Percentiles rank a stretch among this genome's conserved stretches.
Evolutionary conservation across 2,113 vertebrate genomes (phyloP).

Genomic region (Chaetodon auriga): DNA sequence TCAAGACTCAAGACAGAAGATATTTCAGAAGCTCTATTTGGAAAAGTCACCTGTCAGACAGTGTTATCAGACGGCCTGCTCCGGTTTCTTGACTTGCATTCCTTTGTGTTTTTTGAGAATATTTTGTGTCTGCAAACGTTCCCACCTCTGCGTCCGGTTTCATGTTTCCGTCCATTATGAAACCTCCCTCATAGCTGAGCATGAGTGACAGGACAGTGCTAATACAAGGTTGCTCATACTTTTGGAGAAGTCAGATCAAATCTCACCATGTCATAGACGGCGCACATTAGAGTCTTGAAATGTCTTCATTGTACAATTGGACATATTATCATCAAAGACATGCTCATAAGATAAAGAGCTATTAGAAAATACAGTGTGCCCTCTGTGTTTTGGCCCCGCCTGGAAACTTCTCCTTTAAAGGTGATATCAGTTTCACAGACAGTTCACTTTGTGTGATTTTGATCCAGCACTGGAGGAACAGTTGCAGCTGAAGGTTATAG

Average conservation of each 20-base stretch:
- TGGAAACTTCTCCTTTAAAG: constrained; percentile 39
- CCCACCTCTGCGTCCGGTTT: constrained; percentile 79
- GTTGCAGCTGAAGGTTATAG: constrained; percentile 35
- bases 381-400: constrained; percentile 36
- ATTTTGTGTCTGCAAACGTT: constrained; percentile 66
- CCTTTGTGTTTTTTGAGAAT: constrained; percentile 66
- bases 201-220: constrained; percentile 70
- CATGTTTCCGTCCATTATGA: constrained; percentile 75
- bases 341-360: constrained; percentile 54
- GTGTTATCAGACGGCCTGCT: constrained; percentile 54
- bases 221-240: constrained; percentile 38
- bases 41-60: constrained; percentile 57
- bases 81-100: constrained; percentile 68
- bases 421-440: constrained; percentile 61
- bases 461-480: constrained; percentile 31
- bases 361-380: constrained; percentile 55
- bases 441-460: constrained; percentile 45
- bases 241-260: constrained; percentile 55
- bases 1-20: not conserved
- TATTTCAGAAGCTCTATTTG: constrained; percentile 36
- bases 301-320: constrained; percentile 57
- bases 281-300: constrained; percentile 48
- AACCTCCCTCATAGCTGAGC: constrained; percentile 56
- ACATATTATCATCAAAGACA: constrained; percentile 71
- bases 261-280: constrained; percentile 66